A percentile compares a stretch with the other conserved stretches of the same genome.
Conservation (phyloP, 2,113 vertebrate genomes). For the Poecile atricapillus region DNA sequence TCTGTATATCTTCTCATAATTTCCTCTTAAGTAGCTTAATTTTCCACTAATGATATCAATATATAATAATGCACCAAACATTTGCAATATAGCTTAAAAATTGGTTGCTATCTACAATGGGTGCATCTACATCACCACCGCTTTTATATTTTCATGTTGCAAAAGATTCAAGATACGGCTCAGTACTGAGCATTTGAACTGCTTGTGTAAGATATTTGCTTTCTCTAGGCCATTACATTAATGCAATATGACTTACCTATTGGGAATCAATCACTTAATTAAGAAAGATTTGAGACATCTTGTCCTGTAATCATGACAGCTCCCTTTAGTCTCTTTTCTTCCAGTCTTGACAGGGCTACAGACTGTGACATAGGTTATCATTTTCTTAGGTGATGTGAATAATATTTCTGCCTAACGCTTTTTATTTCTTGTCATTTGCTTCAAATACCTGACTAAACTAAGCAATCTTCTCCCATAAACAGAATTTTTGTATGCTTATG, state of each 20-base stretch:
- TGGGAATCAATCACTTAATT: background rate
- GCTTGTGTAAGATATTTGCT: background rate
- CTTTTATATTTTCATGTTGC: background rate
- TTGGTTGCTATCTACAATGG: background rate
- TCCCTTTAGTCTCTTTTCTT: background rate
- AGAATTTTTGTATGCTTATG: background rate
- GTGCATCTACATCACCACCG: background rate
- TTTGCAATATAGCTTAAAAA: background rate
- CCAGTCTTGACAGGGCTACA: background rate
- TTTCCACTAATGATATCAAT: background rate
- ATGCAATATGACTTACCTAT: background rate
- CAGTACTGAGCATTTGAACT: background rate
- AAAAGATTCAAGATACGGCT: background rate
- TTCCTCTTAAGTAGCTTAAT: background rate
- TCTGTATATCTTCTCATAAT: background rate
- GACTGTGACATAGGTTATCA: background rate
- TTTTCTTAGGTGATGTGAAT: background rate
- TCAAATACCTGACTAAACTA: background rate
- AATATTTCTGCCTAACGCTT: background rate
- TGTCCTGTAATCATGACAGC: background rate
- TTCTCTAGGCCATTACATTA: background rate
- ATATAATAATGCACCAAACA: background rate
- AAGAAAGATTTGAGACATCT: background rate
- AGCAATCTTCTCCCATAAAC: background rate
- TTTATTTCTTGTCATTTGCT: background rate